phyloP scores from a whole-genome alignment of 2,888 invertebrate genomes.

The Drosophila lacicola region DNA sequence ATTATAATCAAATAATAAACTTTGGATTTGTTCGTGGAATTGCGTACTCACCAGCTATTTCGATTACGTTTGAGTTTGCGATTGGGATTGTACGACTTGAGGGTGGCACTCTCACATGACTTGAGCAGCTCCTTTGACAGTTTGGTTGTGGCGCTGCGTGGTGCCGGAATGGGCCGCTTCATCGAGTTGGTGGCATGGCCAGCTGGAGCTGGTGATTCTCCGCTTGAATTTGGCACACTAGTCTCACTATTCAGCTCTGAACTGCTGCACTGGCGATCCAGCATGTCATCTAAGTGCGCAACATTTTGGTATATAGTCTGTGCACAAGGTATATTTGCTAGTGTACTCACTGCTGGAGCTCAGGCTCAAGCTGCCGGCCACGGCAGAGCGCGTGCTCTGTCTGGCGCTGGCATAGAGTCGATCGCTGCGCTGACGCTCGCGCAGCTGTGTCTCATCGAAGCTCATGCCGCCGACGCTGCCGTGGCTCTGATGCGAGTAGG shows the following conservation, averaged over 20 bases:
- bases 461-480: conserved; percentile 77
- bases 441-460: conserved; percentile 70
- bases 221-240: conserved; percentile 73
- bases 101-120: conserved; percentile 74
- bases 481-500: conserved; percentile 80
- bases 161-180: conserved; percentile 81
- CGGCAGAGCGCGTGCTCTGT: conserved; percentile 74
- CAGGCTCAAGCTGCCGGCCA: conserved; percentile 64
- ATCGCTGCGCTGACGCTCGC: conserved; percentile 69
- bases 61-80: conserved; percentile 84
- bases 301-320: neutral
- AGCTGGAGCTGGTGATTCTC: conserved; percentile 65
- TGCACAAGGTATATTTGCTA: too few species aligned
- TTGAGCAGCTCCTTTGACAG: conserved; percentile 73
- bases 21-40: too few species aligned
- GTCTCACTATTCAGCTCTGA: conserved; percentile 73
- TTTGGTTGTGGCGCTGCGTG: conserved; percentile 67
- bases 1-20: too few species aligned
- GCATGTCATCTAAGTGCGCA: conserved; percentile 69
- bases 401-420: conserved; percentile 79
- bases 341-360: conserved; percentile 76
- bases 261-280: conserved; percentile 76
- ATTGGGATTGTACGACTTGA: conserved; percentile 85
- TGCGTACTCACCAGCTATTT: conserved; percentile 78
- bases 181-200: conserved; percentile 66